Evolutionary conservation across 2,113 vertebrate genomes (phyloP), one percentile per base, ranked within the genome.

Genomic region (Bubo blakistoni): DNA sequence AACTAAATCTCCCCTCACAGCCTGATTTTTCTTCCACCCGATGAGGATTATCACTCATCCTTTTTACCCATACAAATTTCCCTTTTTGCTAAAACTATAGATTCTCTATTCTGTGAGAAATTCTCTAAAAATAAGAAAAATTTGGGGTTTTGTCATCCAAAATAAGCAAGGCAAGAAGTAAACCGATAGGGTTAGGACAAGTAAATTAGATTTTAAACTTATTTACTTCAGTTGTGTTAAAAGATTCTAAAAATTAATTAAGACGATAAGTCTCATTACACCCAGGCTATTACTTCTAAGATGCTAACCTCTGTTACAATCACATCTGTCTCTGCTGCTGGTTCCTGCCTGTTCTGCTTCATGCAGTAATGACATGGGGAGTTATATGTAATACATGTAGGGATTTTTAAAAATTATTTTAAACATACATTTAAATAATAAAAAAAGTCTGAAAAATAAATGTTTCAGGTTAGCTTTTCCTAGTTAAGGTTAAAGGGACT

Each of bases 221-320:
- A 72, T 4, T 90, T 94, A 79, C 81, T 76, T 70, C 36, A 72
- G 66, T 58, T 61, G 54, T 82, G 34, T 87, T 92, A 76, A 88
- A 94, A 82, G 55, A 88, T 69, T 55, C 19, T 46, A 65, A 72
- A 62, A 88, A 51, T 90, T 94, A 90, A 95, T 82, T 73, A 93
- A 80, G 44, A 90, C 54, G 59, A 2, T 34, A 93, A 94, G 46
- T 73, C 92, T 82, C 49, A 92, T 84, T 82, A 90, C 14, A 86
- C 22, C 25, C 42, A 79, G 47, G 54, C 42, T 79, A 85, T 85
- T 74, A 81, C 80, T 94, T 78, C 61, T 47, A 70, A 88, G 94
- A 85, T 8, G 12, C 81, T 76, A 89, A 87, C 70, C 80, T 89
- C 69, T 94, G 42, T 57, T 79, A 84, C 67, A 96, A 62, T 54